Evolutionary conservation across 2,797 vertebrate genomes (phyloP), one percentile per base, ranked within the genome.

Genomic region (Sebastiscus albofasciatus): DNA sequence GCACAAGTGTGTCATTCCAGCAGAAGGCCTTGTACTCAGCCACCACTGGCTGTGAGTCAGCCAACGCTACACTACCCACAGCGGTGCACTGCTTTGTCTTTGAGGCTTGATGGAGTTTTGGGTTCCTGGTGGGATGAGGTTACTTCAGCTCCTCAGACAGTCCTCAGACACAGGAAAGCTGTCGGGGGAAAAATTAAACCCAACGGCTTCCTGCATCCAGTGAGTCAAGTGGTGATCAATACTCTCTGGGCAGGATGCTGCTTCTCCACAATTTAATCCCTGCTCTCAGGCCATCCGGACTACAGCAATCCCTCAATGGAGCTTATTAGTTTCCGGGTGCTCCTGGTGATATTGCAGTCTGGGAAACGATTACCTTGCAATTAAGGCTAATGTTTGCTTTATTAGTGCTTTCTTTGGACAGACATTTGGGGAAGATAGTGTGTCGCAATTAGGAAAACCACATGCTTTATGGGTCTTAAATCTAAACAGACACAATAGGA

Each of bases 161-260:
- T 80, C 74, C 39, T 89, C 79, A 91, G 91, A 91, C 86, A 92
- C 92, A 93, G 91, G 90, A 94, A 92, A 92, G 84, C 59, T 83
- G 83, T 86, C 33, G 33, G 84, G 42, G 80, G 81, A 65, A 34
- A 83, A 86, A 86, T 84, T 81, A 86, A 90, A 86, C 82, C 88
- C 82, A 73, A 81, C 58, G 72, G 86, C 88, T 94, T 93, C 92
- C 90, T 93, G 92, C 75, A 77, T 83, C 73, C 82, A 85, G 80
- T 92, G 93, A 93, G 82, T 94, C 88, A 92, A 94, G 78, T 85
- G 81, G 88, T 92, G 93, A 95, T 94, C 92, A 93, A 92, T 95
- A 89, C 82, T 60, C 87, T 82, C 55, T 84, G 88, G 79, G 82
- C 90, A 92, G 89, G 93, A 93, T 89, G 87, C 92, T 92, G 87